phyloP scores from a whole-genome alignment of 2,888 invertebrate genomes.

The Drosophila prolongata region DNA sequence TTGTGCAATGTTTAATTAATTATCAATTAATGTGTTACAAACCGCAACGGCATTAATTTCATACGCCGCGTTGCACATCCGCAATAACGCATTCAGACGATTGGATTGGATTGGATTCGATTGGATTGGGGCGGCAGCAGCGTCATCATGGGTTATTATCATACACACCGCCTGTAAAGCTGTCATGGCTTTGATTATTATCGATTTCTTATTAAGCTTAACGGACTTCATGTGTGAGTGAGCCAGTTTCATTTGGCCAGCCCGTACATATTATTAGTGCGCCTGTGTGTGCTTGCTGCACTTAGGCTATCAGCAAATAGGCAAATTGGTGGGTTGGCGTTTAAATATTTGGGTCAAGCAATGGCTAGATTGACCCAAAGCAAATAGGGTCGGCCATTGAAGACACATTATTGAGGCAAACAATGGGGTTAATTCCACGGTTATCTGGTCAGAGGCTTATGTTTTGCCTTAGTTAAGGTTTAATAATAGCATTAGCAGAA shows the following conservation, averaged over 20 bases:
- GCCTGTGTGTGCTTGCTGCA: conserved; percentile 14
- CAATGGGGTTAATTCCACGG: conserved; percentile 25
- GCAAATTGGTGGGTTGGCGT: conserved; percentile 35
- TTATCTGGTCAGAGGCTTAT: conserved; percentile 14
- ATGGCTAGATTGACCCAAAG: conserved; percentile 17
- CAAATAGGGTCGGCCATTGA: conserved; percentile 25
- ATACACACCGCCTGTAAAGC: conserved; percentile 43
- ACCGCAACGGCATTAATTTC: conserved; percentile 75
- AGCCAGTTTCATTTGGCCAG: background rate
- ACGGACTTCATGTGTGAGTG: conserved; percentile 5
- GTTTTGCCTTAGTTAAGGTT: conserved; percentile 2
- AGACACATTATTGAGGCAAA: conserved; percentile 32
- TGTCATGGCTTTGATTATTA: conserved; percentile 57
- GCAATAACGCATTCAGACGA: conserved; percentile 35
- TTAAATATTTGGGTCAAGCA: conserved; percentile 51
- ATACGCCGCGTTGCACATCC: conserved; percentile 74
- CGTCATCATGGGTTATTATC: conserved; percentile 22
- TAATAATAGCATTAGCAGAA: background rate
- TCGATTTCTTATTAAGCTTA: conserved; percentile 64
- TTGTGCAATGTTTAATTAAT: conserved; percentile 77
- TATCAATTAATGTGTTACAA: conserved; percentile 77
- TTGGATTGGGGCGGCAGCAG: background rate
- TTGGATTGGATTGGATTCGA: conserved; percentile 15
- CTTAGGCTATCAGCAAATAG: conserved; percentile 42
- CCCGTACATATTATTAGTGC: conserved; percentile 21